Base-by-base conservation (phyloP, 2,888 invertebrate species). In the Sarcophaga subvicina region DNA sequence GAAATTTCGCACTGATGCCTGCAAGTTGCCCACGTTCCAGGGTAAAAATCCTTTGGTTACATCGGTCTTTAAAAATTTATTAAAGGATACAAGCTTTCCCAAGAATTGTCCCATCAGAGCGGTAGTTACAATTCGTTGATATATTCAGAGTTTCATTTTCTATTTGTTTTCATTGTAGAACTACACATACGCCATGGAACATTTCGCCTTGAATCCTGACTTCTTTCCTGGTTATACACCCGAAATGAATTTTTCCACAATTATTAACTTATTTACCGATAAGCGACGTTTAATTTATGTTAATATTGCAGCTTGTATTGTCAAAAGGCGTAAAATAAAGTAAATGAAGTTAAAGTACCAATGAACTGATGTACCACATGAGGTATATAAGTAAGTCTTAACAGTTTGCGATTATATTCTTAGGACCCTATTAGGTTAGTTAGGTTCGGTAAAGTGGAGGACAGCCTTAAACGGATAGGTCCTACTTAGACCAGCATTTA, bases 191-290 rank as follows among this genome's bases (percentile, higher is more conserved):
- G 8, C 22, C 11, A 25, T 63, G 49, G 11, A 54, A 3, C 49
- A 73, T 22, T 80, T 80, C 27, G 64, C 73, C 14, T 20, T 80
- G 8, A 66, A 72, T 80, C 80, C 80, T 4, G 80, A 80, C 17
- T 67, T 45, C 59, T 80, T 80, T 49, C 80, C 80, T 2, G 59
- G 64, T 8, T 80, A 66, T 72, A 72, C 66, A 4, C 80, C 80
- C 3, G 80, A 80, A 54, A 73, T 80, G 73, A 67, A 67, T 66
- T 72, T 80, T 59, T n/a, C 60, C 1, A n/a, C 63, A 22, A 62
- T 47, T n/a, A 27, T 80, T 37, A 66, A 8, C 12, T 25, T 76
- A 14, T 76, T 11, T 54, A 66, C 49, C 1, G 27, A 47, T 4
- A 76, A 66, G 12, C 22, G 12, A 2, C 66, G 54, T 76, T n/a